phyloP scores from a whole-genome alignment of 2,113 vertebrate species.

The Monopterus albus region DNA sequence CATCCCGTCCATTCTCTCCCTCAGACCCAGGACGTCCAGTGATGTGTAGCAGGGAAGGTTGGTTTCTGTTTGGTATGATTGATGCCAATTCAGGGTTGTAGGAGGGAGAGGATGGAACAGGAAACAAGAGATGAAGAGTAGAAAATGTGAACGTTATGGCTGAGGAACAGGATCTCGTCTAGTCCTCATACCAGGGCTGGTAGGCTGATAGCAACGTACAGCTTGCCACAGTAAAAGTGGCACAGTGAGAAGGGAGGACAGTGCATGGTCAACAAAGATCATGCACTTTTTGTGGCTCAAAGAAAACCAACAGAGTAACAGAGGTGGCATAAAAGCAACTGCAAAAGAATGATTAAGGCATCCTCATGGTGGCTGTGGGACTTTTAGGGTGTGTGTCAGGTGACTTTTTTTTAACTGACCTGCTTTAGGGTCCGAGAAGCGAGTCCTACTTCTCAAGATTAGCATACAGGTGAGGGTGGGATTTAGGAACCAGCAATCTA shows the following conservation, averaged over 20 bases:
- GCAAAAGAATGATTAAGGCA: constrained; percentile 56
- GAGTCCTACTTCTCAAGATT: constrained; percentile 52
- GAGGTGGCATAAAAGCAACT: constrained; percentile 46
- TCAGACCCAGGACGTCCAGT: constrained; percentile 89
- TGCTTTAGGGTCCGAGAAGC: not conserved
- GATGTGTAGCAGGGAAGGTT: constrained; percentile 83
- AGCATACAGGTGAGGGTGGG: constrained; percentile 45
- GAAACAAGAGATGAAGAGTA: not conserved
- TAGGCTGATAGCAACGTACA: constrained; percentile 12
- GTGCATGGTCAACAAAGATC: constrained; percentile 7
- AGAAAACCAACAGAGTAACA: not conserved
- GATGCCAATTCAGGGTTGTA: constrained; percentile 24
- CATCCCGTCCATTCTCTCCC: constrained; percentile 84
- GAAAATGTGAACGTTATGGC: not conserved
- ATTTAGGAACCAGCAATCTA: constrained; percentile 12
- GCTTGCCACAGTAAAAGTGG: constrained; percentile 26
- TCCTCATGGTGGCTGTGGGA: constrained; percentile 3
- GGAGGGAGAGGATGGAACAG: not conserved
- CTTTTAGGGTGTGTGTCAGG: not conserved
- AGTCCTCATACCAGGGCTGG: constrained; percentile 32
- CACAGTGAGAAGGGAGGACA: not conserved
- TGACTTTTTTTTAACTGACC: constrained; percentile 36
- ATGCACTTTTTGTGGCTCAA: constrained; percentile 15
- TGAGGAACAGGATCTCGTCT: constrained; percentile 5
- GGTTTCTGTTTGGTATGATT: constrained; percentile 30